Base-by-base conservation (phyloP, 2,888 invertebrate genomes). In the Rotaria magnacalcarata region DNA sequence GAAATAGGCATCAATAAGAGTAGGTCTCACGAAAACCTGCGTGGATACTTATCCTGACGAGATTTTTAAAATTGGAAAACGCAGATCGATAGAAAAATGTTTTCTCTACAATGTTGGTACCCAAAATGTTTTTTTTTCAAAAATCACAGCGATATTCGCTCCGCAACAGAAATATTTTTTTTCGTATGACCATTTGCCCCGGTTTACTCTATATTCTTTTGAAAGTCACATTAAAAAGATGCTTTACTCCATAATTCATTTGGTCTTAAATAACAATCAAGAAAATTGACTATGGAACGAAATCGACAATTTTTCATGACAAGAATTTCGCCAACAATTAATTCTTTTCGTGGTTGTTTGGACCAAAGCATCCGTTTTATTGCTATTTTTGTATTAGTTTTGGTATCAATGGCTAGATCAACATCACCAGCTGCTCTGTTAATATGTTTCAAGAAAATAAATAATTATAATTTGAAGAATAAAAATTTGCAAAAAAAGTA, bases 331-430 rank as follows among this genome's bases (percentile, higher is more conserved):
- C 96, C 97, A 88, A 97, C 93, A 90, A 98, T 95, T 89, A 97
- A 93, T 91, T 97, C 96, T 91, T 97, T 97, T 90, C 96, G 95
- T 85, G 95, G 95, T 91, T 99, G 98, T 90, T 96, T 96, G 60
- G 94, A 94, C 90, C 98, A 93, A 91, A 97, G 96, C 91, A 98
- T 98, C 89, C 96, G 95, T 92, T 98, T 98, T 88, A 98, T 95
- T 54, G 98, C 98, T 14, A 98, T 97, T 90, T 94, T 93, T 52
- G 94, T 93, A 86, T 93, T 93, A 85, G 93, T 93, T 88, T 93
- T 93, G 87, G 93, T 93, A 90, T 96, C 95, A n/a, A 93, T 93
- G 0, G 96, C 96, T 88, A 95, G 95, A 90, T 95, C 96, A 47
- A 97, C 97, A 88, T 94, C 95, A 85, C 96, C 97, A 56, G 96